phyloP scores from a whole-genome alignment of 1,140 invertebrate species.

The Macrocentrus cingulum region DNA sequence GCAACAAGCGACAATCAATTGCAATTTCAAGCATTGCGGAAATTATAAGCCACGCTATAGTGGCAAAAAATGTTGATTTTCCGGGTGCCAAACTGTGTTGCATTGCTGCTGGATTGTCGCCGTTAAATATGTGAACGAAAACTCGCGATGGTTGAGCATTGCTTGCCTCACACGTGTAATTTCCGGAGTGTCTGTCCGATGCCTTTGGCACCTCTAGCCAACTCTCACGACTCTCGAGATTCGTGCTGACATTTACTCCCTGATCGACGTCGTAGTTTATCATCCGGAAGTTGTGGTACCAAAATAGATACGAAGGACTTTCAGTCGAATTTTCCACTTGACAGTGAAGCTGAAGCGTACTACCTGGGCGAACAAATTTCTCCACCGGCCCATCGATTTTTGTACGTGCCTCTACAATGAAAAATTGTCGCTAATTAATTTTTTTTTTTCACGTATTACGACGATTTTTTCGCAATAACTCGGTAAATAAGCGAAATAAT shows the following conservation, averaged over 20 bases:
- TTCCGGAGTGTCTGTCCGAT: constrained; percentile 75
- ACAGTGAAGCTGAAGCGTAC: constrained; percentile 77
- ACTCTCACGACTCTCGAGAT: constrained; percentile 63
- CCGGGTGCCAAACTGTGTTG: constrained; percentile 55
- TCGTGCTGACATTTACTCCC: constrained; percentile 79
- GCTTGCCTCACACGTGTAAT: constrained; percentile 85
- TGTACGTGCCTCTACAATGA: constrained; percentile 76
- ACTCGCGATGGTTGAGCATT: constrained; percentile 82
- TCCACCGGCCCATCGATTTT: constrained; percentile 82
- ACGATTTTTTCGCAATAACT: too few species aligned
- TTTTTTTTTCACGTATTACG: too few species aligned
- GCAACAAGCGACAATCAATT: neutral
- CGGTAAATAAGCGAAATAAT: too few species aligned
- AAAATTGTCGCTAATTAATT: too few species aligned
- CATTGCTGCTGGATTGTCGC: constrained; percentile 65
- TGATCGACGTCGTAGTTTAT: constrained; percentile 85
- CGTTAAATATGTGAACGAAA: constrained; percentile 84
- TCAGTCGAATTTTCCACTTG: constrained; percentile 80
- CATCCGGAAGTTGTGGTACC: constrained; percentile 89
- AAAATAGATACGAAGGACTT: constrained; percentile 81
- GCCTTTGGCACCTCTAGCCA: constrained; percentile 69
- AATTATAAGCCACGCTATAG: constrained; percentile 14
- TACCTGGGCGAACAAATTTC: constrained; percentile 84
- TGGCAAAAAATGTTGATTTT: constrained; percentile 17
- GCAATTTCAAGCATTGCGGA: constrained; percentile 11